Base-by-base conservation (phyloP, 1,140 invertebrate genomes). In the Leptinotarsa undecemlineata region DNA sequence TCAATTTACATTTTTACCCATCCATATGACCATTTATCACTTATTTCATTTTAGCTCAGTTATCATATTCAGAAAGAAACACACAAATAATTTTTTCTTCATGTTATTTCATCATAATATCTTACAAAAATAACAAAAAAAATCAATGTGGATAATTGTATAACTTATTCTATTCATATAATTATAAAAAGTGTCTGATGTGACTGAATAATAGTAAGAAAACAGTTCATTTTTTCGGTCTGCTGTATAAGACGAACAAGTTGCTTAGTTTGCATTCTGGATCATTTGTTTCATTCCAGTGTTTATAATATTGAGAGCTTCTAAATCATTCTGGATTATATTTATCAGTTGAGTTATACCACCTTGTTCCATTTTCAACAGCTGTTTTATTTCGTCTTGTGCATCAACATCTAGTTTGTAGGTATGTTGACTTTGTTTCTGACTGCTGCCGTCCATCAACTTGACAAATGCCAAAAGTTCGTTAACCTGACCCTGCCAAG, bases 281-380 rank as follows among this genome's bases (percentile, higher is more conserved):
- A 21, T 64, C n/a, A 77, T 61, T 64, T 88, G 84, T 42, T 89
- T 88, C 89, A 95, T 90, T 17, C 92, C 93, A 70, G 93, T 91
- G 75, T 92, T 90, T 33, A 96, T 95, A n/a, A 92, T 90, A 85
- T 94, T 92, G 47, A 97, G 86, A 71, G 92, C 90, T 71, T 91
- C 88, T 61, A 92, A 81, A 85, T 96, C 95, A 33, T 90, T 89
- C 76, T 93, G 92, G 21, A 95, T 91, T 1, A 94, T 94, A 21
- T 92, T 89, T 67, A 95, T 90, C 2, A 97, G 86, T 78, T 95
- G 92, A 60, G 91, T 88, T 87, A 96, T 94, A 0, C 95, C 94
- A 74, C 91, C 90, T 81, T 97, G 95, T 82, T 96, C 93, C 87
- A 95, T 90, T 21, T 88, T 88, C 62, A 96, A 83, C 82, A 95